Evolutionary conservation across 2,888 invertebrate species (phyloP).

Genomic region (Atethmia centrago): DNA sequence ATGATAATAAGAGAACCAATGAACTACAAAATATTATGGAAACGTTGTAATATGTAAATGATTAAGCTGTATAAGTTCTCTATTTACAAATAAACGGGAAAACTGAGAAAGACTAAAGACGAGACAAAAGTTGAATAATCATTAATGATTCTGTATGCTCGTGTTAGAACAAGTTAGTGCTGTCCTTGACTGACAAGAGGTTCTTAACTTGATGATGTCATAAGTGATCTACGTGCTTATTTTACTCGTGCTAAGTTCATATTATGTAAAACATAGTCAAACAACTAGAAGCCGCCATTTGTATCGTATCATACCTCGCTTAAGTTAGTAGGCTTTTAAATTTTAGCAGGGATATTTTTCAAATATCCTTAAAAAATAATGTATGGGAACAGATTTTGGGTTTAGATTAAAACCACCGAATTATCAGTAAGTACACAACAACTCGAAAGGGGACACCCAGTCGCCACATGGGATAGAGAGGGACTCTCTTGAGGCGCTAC

Average conservation of each 20-base stretch:
- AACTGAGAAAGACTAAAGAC: background rate
- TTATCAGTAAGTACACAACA: too few relatives aligned
- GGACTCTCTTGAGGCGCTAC: too few relatives aligned
- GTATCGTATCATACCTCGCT: background rate
- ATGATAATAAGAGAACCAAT: background rate
- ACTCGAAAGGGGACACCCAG: too few relatives aligned
- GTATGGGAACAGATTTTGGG: too few relatives aligned
- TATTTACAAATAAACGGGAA: background rate
- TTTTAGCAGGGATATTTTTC: background rate
- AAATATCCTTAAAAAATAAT: too few relatives aligned
- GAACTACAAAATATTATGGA: background rate
- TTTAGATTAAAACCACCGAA: too few relatives aligned
- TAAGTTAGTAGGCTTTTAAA: background rate
- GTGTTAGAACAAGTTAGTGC: background rate
- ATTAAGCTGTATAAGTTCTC: background rate
- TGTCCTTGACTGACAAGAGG: conserved; percentile 42
- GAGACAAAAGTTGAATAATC: background rate
- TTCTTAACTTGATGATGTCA: conserved; percentile 44
- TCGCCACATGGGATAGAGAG: too few relatives aligned
- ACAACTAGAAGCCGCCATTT: background rate
- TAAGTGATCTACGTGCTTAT: conserved; percentile 12
- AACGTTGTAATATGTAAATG: too few relatives aligned
- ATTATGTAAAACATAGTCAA: background rate
- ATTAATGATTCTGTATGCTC: conserved; percentile 3
- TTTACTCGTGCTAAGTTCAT: conserved; percentile 5